Conservation (phyloP, 2,113 vertebrate genomes). For the Spea bombifrons region DNA sequence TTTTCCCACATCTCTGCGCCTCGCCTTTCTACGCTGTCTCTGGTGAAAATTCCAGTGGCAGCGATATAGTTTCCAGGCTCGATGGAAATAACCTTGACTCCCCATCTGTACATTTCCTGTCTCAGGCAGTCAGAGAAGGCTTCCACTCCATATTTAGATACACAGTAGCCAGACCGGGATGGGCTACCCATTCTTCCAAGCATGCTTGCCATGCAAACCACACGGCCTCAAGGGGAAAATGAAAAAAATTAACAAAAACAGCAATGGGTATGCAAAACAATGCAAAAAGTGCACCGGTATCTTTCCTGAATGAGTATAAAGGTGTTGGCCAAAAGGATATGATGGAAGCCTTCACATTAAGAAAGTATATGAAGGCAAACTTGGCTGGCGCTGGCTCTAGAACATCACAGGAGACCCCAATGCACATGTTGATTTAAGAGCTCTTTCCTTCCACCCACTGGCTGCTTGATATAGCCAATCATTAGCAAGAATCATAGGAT, state of each 20-base stretch:
- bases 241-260: not conserved
- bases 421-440: no score
- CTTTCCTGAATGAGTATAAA: no score
- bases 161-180: slow-evolving; percentile 74
- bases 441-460: no score
- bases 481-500: no score
- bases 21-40: slow-evolving; percentile 56
- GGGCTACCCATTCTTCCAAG: slow-evolving; percentile 71
- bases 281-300: no score
- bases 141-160: slow-evolving; percentile 81
- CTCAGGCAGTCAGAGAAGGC: slow-evolving; percentile 83
- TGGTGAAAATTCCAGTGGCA: slow-evolving; percentile 74
- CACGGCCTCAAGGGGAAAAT: slow-evolving; percentile 65
- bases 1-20: slow-evolving; percentile 72
- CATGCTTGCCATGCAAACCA: slow-evolving; percentile 81
- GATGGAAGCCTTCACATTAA: no score
- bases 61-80: slow-evolving; percentile 81
- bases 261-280: no score
- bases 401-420: no score
- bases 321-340: no score
- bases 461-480: no score
- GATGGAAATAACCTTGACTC: slow-evolving; percentile 71
- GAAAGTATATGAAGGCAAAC: no score
- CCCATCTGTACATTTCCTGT: slow-evolving; percentile 85
- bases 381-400: no score